Evolutionary conservation across 2,888 invertebrate genomes (phyloP), one percentile per base, ranked within the genome.

Genomic region (Ichneumoninae sp.): DNA sequence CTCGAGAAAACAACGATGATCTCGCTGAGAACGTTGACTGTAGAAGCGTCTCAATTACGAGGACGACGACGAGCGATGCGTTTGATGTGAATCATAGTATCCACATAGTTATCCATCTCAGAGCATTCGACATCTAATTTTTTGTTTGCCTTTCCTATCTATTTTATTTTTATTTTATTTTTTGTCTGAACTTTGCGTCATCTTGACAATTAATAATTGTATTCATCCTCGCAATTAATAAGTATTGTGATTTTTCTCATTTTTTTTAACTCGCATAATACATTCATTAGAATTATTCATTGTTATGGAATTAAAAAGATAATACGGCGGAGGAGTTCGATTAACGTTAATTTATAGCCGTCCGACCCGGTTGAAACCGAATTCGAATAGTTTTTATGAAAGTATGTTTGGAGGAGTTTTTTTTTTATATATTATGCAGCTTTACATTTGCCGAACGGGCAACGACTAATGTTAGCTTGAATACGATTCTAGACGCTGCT

Each of bases 301-400:
- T 77, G 71, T 13, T 70, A 70, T 63, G 50, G 52, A 70, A 65
- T 69, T 75, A 30, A 19, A 36, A 16, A 10, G 70, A 30, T 40
- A 60, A 22, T 69, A 36, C 22, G 19, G 30, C 40, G 19, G 33
- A 73, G 22, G 22, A 78, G 68, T 22, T 60, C 36, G 57, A 57
- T 33, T 40, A 73, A 77, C 8, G 63, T 73, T 73, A 26, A 71
- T 36, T 65, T 66, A 74, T 71, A 47, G 75, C 71, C 52, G 73
- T 68, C 70, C 50, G 75, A 66, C 47, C 26, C 40, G 68, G 68
- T 68, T 63, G 40, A 73, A 60, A 81, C 68, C 33, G 73, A 65
- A 71, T 73, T 83, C 69, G 71, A 63, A 68, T 76, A 71, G 40
- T 65, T 57, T 77, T 77, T 74, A 57, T 47, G 54, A 63, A 75